Percentiles rank a stretch among this genome's conserved stretches.
These are phyloP conservation scores for Erythrocercus mccallii DNA, from an alignment of 2,113 vertebrate species.

Conservation along the genomic window DNA sequence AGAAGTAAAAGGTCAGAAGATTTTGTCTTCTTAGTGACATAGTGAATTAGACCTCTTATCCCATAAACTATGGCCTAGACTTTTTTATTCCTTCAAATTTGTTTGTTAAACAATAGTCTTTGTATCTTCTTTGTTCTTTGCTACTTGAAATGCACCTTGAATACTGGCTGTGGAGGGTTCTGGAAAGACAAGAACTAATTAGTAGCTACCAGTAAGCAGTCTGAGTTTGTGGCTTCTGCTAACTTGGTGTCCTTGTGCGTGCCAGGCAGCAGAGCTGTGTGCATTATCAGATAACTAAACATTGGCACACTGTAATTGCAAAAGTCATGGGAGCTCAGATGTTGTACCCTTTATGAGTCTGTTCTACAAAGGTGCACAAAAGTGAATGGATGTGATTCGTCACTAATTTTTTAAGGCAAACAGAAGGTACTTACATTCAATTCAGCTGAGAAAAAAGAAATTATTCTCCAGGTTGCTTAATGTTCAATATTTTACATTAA, in stretches of 20 bases:
- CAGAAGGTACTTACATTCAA: background rate
- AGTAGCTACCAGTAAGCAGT: background rate
- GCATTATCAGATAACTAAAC: background rate
- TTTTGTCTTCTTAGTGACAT: background rate
- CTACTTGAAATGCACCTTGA: background rate
- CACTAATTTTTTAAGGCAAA: background rate
- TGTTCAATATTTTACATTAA: background rate
- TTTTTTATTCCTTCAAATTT: background rate
- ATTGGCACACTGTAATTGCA: background rate
- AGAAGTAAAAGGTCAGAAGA: background rate
- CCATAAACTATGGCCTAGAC: background rate
- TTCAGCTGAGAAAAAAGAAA: background rate
- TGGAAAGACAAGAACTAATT: background rate
- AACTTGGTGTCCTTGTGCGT: background rate
- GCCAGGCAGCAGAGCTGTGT: background rate
- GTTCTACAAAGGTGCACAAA: background rate
- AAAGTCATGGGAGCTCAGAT: background rate
- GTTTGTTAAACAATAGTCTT: background rate
- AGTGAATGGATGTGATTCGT: background rate
- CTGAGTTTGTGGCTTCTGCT: background rate
- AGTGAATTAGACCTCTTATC: background rate
- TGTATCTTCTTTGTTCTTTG: background rate
- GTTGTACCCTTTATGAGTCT: background rate
- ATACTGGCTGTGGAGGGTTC: background rate
- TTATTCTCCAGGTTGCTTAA: background rate